Evolutionary conservation across 35 echinoderm and acorn worm genomes (phyloP).

Genomic region (Amphiura filiformis): DNA sequence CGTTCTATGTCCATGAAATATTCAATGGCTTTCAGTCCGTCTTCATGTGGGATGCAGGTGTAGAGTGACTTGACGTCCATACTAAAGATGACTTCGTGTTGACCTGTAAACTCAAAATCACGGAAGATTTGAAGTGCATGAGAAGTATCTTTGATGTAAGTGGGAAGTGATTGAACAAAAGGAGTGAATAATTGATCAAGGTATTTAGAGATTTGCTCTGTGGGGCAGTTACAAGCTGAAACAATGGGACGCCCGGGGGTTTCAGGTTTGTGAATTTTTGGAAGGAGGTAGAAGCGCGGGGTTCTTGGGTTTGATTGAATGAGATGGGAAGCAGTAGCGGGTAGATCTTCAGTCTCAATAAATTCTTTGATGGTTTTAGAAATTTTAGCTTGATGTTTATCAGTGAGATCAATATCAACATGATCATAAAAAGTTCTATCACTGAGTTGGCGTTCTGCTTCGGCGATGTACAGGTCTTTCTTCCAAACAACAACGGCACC

Average conservation of each 20-base stretch:
- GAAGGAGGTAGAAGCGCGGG: constrained; percentile 43
- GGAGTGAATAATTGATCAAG: constrained; percentile 27
- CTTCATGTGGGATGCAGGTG: constrained; percentile 14
- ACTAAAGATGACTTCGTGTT: constrained; percentile 1
- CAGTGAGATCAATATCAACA: constrained; percentile 17
- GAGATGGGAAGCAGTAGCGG: constrained; percentile 4
- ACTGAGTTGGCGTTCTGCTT: constrained; percentile 16
- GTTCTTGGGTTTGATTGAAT: not conserved
- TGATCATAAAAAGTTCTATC: not conserved
- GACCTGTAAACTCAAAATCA: not conserved
- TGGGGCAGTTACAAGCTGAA: constrained; percentile 32
- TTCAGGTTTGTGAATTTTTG: constrained; percentile 53
- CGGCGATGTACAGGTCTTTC: not conserved
- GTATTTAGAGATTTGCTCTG: constrained; percentile 2
- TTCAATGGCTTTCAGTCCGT: constrained; percentile 22
- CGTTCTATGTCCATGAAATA: constrained; percentile 9
- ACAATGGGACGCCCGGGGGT: constrained; percentile 44
- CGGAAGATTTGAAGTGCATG: constrained; percentile 19
- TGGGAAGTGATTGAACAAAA: constrained; percentile 30
- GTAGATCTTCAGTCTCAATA: not conserved
- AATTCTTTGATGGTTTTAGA: constrained; percentile 10
- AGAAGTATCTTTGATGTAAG: constrained; percentile 38
- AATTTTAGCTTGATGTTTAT: constrained; percentile 9
- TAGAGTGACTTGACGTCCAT: constrained; percentile 43
- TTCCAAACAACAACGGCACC: constrained; percentile 31